A percentile compares a stretch with the other conserved stretches of the same genome.
Evolutionary conservation across 2,113 vertebrate species (phyloP).

Genomic region (Ifrita kowaldi): DNA sequence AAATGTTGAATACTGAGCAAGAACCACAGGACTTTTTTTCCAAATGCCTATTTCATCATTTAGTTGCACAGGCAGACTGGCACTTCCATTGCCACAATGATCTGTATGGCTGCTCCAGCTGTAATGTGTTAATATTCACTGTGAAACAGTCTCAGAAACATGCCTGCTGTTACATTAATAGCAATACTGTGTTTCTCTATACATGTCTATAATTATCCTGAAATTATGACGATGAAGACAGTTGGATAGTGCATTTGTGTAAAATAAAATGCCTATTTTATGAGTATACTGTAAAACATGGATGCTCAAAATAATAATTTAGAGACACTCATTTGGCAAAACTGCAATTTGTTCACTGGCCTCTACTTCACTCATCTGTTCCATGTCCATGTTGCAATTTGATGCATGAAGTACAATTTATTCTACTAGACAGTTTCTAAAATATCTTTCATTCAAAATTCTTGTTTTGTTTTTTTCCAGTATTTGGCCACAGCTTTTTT

Average conservation of each 20-base stretch:
- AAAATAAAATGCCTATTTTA: neutral
- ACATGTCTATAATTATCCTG: neutral
- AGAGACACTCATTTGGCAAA: neutral
- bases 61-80: neutral
- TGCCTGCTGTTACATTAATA: conserved; percentile 16
- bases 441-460: neutral
- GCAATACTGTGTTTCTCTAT: conserved; percentile 33
- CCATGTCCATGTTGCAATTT: neutral
- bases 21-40: neutral
- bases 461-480: neutral
- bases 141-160: conserved; percentile 54
- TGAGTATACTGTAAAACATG: neutral
- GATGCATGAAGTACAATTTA: neutral
- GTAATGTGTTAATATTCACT: conserved; percentile 1
- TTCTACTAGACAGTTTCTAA: neutral
- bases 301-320: neutral
- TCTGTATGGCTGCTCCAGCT: conserved; percentile 5
- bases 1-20: neutral
- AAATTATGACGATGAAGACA: neutral
- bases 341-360: neutral
- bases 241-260: neutral
- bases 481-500: neutral
- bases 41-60: neutral
- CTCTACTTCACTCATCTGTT: neutral
- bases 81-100: neutral